Evolutionary conservation across 1,140 invertebrate species (phyloP).

Genomic region (Berghia stephanieae): DNA sequence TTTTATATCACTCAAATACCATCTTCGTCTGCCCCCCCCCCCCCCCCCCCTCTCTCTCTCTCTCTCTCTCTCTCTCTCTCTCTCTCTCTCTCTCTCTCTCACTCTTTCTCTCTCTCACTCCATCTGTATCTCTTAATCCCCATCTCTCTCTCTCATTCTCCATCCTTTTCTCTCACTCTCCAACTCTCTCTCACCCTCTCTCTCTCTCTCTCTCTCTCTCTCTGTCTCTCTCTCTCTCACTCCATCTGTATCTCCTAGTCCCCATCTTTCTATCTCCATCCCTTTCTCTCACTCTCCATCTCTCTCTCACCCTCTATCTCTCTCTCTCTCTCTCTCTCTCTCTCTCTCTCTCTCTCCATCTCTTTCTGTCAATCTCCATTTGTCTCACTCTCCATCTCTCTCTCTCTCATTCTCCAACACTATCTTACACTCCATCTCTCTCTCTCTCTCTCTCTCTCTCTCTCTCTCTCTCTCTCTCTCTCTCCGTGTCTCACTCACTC

Average conservation of each 20-base stretch:
- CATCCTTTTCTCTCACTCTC: conserved; percentile 24
- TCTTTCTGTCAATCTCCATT: no score
- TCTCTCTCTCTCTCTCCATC: not conserved
- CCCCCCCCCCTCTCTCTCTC: conserved; percentile 20
- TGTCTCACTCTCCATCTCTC: no score
- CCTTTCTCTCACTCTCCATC: conserved; percentile 7
- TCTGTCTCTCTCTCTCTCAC: conserved; percentile 1
- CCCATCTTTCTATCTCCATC: not conserved
- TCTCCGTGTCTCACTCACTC: not conserved
- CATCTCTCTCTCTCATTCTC: conserved; percentile 23
- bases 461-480: conserved; percentile 9
- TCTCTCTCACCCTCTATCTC: conserved; percentile 1
- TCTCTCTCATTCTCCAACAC: not conserved
- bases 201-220: not conserved
- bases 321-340: not conserved
- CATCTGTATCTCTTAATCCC: not conserved
- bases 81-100: not conserved
- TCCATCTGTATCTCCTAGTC: not conserved
- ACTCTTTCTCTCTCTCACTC: not conserved
- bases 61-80: not conserved
- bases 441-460: not conserved
- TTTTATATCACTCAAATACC: not conserved
- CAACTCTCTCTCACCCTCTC: not conserved
- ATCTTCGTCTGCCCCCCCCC: not conserved
- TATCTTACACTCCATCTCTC: not conserved